Evolutionary conservation across 37 sponge, comb jelly and placozoan genomes (phyloP), one percentile per base, ranked within the genome.

Genomic region (Theonella swinhoei): DNA sequence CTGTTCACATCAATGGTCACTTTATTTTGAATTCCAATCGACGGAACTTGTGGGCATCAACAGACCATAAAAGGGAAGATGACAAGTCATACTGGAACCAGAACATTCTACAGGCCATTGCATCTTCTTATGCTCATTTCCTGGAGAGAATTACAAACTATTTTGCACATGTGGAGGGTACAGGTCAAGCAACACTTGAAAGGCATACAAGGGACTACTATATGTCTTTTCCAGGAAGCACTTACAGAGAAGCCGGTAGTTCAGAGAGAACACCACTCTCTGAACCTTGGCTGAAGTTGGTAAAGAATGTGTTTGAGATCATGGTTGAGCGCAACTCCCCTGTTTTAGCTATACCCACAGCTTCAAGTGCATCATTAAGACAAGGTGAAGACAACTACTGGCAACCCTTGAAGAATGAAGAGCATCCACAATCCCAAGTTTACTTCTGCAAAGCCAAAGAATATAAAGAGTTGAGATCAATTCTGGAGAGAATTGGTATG

Each of bases 1-100:
- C 89, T 24, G 86, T 94, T 30, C 92, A 91, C 47, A 63, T 94
- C 14, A 80, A 94, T 90, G 95, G 92, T 7, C 83, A 88, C 71
- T 94, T 94, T 66, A 68, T 84, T 7, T 42, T 94, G 17, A 74
- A 88, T 81, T 62, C 86, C 28, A 69, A 62, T 43, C 84, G 93
- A 25, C 64, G 93, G 77, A 64, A 79, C 32, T 71, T 92, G 24
- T 92, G 88, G 88, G 29, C 42, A 19, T 7, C 54, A 17, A 47
- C 54, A 17, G 54, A 47, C 54, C 82, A 76, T 62, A 54, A 65
- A 22, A 33, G 62, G n/a, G 71, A 24, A 41, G 86, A 85, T 33
- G 64, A 79, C 37, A 80, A 59, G 20, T 38, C 70, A 30, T 39
- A 24, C 8, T 94, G 95, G 95, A 94, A 94, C 63, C 37, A 72